Conservation (phyloP, 2,888 invertebrate species). For the Tinea pellionella region DNA sequence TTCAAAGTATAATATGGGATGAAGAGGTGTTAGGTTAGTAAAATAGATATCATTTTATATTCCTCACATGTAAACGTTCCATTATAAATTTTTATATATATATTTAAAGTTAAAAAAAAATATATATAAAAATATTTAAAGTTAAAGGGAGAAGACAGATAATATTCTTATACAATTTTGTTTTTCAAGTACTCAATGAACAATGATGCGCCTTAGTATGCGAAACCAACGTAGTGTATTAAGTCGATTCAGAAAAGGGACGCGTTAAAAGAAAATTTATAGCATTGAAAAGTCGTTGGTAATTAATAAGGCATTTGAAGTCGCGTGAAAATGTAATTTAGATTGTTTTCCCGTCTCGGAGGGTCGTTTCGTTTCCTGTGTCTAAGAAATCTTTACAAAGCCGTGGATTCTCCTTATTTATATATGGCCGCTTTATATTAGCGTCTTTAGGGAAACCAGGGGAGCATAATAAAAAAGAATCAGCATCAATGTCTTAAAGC, state of each 20-base stretch:
- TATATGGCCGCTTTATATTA: constrained; percentile 66
- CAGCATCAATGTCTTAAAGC: constrained; percentile 69
- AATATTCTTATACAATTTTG: no score
- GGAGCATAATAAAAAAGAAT: constrained; percentile 68
- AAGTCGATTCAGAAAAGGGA: constrained; percentile 54
- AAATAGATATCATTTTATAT: not conserved
- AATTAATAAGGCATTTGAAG: constrained; percentile 71
- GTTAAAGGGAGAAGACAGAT: no score
- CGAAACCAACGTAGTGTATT: constrained; percentile 44
- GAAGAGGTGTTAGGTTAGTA: not conserved
- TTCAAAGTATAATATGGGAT: constrained; percentile 1
- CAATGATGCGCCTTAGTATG: constrained; percentile 40
- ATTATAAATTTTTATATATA: no score
- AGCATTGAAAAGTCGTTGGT: constrained; percentile 66
- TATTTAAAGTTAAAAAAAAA: no score
- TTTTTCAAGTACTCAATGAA: constrained; percentile 4
- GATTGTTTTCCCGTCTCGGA: constrained; percentile 59
- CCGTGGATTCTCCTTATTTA: constrained; percentile 49
- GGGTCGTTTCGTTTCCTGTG: constrained; percentile 54
- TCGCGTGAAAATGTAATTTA: constrained; percentile 71
- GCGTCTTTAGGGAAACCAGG: constrained; percentile 64
- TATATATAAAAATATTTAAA: not conserved
- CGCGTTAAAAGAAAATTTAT: constrained; percentile 68
- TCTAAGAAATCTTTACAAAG: constrained; percentile 48
- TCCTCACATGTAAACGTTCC: no score